phyloP scores from a whole-genome alignment of 2,797 vertebrate species.

The Peromyscus attwateri region DNA sequence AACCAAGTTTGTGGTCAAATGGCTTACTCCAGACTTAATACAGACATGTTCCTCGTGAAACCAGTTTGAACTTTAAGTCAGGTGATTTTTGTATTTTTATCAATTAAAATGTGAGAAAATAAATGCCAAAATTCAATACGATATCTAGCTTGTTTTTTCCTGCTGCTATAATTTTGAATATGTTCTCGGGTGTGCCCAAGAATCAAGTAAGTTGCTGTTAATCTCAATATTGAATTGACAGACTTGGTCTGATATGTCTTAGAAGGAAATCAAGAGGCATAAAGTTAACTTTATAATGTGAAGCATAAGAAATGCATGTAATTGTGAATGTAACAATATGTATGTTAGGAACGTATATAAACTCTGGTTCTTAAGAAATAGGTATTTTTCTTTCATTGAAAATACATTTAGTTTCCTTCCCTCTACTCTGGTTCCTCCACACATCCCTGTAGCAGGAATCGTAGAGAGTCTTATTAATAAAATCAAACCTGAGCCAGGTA shows the following conservation, averaged over 20 bases:
- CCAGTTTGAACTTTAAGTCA: constrained; percentile 8
- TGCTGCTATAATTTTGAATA: neutral
- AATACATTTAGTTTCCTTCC: neutral
- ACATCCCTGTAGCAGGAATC: neutral
- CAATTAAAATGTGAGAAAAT: neutral
- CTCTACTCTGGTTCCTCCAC: neutral
- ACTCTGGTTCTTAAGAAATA: neutral
- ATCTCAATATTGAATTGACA: neutral
- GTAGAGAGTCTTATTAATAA: too few relatives aligned
- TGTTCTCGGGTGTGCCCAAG: neutral
- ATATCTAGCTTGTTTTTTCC: neutral
- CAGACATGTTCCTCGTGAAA: neutral
- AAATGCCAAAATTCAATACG: neutral
- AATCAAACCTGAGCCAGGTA: too few relatives aligned
- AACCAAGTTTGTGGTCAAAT: neutral
- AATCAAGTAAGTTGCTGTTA: neutral
- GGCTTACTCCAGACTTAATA: neutral
- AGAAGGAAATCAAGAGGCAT: neutral
- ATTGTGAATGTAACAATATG: neutral
- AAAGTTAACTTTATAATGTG: neutral
- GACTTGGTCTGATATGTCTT: neutral
- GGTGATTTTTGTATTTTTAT: neutral
- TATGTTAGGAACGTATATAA: neutral
- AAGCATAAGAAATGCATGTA: neutral
- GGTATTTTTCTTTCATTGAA: neutral